Evolutionary conservation across 2,888 invertebrate species (phyloP).

Genomic region (Stenolophus ochropezus): DNA sequence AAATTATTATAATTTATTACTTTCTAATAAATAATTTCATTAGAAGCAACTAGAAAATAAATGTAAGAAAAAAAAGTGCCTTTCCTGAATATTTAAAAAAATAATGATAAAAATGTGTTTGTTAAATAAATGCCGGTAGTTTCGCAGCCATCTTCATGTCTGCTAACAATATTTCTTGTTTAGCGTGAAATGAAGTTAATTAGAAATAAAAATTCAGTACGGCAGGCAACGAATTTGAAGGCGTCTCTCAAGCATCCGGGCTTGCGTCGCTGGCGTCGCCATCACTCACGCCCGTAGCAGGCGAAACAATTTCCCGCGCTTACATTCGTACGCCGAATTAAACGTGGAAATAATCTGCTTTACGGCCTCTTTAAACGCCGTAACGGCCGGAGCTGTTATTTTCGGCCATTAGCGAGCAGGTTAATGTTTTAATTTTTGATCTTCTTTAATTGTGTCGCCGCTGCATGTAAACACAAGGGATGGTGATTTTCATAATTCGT

Average conservation of each 20-base stretch:
- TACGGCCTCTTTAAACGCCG: slow-evolving; percentile 38
- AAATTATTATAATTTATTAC: too few species aligned
- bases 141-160: background rate
- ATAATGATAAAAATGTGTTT: background rate
- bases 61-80: too few species aligned
- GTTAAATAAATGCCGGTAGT: background rate
- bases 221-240: background rate
- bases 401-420: slow-evolving; percentile 45
- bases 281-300: background rate
- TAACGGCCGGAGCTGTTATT: slow-evolving; percentile 46
- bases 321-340: slow-evolving; percentile 40
- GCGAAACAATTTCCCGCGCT: slow-evolving; percentile 22
- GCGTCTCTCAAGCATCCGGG: background rate
- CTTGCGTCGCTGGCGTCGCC: background rate
- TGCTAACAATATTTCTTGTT: slow-evolving; percentile 20
- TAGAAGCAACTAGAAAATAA: too few species aligned
- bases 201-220: slow-evolving; percentile 21
- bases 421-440: slow-evolving; percentile 59
- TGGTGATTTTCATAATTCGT: slow-evolving; percentile 54
- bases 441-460: slow-evolving; percentile 57
- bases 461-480: slow-evolving; percentile 49
- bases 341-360: slow-evolving; percentile 50
- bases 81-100: background rate
- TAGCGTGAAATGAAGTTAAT: slow-evolving; percentile 14
- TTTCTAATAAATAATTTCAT: too few species aligned